phyloP scores from a whole-genome alignment of 2,113 vertebrate species.

The Ictalurus punctatus region DNA sequence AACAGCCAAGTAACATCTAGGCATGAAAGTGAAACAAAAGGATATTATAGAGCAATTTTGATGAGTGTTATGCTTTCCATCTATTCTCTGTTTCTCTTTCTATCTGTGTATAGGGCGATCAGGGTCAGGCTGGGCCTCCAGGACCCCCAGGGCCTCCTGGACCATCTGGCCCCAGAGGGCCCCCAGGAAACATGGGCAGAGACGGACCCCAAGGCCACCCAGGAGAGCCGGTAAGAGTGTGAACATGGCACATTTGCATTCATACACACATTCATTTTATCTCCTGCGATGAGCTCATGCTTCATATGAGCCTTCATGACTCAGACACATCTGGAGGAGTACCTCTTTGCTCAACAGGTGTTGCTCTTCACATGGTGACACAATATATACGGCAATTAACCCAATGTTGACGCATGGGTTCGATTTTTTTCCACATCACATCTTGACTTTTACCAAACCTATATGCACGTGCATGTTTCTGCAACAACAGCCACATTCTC shows the following conservation, averaged over 20 bases:
- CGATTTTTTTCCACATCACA: neutral
- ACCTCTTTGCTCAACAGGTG: constrained; percentile 42
- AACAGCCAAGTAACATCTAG: neutral
- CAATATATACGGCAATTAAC: constrained; percentile 13
- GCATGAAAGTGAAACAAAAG: constrained; percentile 13
- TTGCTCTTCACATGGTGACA: constrained; percentile 15
- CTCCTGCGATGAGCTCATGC: constrained; percentile 30
- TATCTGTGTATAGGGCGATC: constrained; percentile 73
- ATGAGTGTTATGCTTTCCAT: neutral
- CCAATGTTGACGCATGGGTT: neutral
- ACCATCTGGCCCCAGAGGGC: constrained; percentile 77
- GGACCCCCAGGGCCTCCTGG: constrained; percentile 79
- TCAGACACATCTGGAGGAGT: constrained; percentile 20
- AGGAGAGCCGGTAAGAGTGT: constrained; percentile 75
- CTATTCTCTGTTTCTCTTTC: constrained; percentile 1
- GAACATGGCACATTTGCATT: neutral
- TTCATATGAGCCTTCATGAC: constrained; percentile 17
- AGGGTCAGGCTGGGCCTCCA: constrained; percentile 76
- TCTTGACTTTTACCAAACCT: neutral
- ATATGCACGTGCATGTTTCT: neutral
- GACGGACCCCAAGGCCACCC: constrained; percentile 78
- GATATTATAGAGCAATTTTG: neutral
- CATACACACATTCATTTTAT: neutral
- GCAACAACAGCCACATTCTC: neutral
- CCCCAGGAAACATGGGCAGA: constrained; percentile 80